phyloP scores from a whole-genome alignment of 2,113 vertebrate genomes.

The Neomonachus schauinslandi region DNA sequence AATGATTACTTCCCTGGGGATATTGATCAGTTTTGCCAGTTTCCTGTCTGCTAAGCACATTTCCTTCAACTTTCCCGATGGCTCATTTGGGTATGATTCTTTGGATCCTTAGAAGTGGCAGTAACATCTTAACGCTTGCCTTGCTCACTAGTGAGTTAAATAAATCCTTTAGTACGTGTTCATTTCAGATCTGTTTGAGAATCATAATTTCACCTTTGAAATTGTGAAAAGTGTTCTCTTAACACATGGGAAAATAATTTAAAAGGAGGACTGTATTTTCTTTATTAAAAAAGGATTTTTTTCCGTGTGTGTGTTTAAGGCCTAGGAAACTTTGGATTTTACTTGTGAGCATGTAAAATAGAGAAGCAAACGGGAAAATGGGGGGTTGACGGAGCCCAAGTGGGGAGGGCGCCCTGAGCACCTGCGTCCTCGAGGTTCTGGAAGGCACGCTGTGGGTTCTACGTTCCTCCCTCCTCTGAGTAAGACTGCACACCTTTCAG shows the following conservation, averaged over 20 bases:
- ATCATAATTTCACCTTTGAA: background rate
- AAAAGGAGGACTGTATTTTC: background rate
- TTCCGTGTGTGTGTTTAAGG: background rate
- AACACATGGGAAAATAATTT: background rate
- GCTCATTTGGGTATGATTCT: accelerated
- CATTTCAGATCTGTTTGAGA: background rate
- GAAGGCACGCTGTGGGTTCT: background rate
- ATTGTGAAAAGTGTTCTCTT: background rate
- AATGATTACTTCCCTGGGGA: background rate
- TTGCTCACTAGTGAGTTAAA: background rate
- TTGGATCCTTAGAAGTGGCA: background rate
- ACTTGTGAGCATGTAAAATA: background rate
- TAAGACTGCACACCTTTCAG: background rate
- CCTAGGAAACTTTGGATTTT: background rate
- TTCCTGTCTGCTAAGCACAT: background rate
- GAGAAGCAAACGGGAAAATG: background rate
- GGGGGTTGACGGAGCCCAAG: background rate
- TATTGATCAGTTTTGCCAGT: background rate
- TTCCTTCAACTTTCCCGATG: background rate
- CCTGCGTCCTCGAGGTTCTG: background rate
- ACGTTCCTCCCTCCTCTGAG: background rate
- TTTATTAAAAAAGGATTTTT: background rate
- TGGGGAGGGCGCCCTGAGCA: background rate
- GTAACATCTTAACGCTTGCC: background rate
- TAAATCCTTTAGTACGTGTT: background rate